Base-by-base conservation (phyloP, 1,140 invertebrate genomes). In the Drosophila subpulchrella region DNA sequence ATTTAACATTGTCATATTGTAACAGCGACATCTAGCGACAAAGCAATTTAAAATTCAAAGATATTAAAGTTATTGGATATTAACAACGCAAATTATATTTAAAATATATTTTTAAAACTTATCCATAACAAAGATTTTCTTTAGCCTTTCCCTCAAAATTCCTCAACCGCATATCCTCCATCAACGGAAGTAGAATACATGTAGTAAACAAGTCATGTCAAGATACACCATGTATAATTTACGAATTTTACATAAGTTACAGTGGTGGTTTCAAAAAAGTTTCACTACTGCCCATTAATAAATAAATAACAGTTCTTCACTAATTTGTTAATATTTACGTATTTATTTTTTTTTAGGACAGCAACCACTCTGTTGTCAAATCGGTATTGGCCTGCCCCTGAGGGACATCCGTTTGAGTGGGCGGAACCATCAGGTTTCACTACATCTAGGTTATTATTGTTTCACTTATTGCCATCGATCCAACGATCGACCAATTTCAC, bases 381-480 rank as follows among this genome's bases (percentile, higher is more conserved):
- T 27, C 30, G 27, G 36, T 42, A 13, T 46, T 24, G 34, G 32
- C 32, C 32, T 15, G 44, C 20, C 57, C 42, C 15, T 30, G 11
- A 10, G 44, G 44, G 44, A 38, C 20, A 20, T n/a, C 47, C 20
- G 12, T 30, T 42, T 34, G 47, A 68, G 65, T 66, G 65, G 61
- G 32, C 4, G 36, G n/a, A 27, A 15, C 47, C 48, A 36, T 61
- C 27, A 54, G 38, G 12, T 48, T 85, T 75, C 36, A 66, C 71
- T 79, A 76, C 36, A 79, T 73, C 68, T 89, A 75, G 20, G 47
- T 56, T 78, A 75, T 89, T 89, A 89, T 89, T 89, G 84, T 84
- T 84, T 81, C 70, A 54, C 30, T 60, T 76, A 79, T 78, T 78
- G 65, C 82, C 65, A 53, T 73, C 59, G 58, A 60, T 74, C 59